These are phyloP conservation scores for Dryadula phaetusa DNA, from an alignment of 2,888 invertebrate genomes.

Conservation along the genomic window DNA sequence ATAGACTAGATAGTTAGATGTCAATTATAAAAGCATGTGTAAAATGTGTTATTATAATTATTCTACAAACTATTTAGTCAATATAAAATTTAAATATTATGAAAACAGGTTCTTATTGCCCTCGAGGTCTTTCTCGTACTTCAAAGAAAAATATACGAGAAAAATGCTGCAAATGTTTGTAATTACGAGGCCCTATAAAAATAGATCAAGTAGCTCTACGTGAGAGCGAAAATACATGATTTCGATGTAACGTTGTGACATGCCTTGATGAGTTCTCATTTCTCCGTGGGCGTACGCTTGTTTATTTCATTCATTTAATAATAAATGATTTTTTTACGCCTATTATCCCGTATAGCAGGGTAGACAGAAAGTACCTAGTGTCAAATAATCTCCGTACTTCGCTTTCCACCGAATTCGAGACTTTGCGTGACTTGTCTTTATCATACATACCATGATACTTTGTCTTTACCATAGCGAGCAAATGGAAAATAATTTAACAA, in stretches of 20 bases:
- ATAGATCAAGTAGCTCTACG: constrained; percentile 13
- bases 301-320: not conserved
- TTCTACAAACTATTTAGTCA: not conserved
- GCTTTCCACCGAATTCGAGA: no score
- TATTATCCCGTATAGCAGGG: no score
- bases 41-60: no score
- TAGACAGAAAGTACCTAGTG: no score
- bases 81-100: not conserved
- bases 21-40: no score
- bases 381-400: no score
- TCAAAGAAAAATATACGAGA: constrained; percentile 8
- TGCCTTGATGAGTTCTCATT: constrained; percentile 4
- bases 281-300: not conserved
- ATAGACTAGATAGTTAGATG: no score
- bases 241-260: constrained; percentile 1
- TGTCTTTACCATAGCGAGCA: no score
- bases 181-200: constrained; percentile 18
- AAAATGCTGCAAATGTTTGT: constrained; percentile 6
- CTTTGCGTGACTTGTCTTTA: no score
- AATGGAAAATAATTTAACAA: no score
- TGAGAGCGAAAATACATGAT: not conserved
- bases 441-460: no score
- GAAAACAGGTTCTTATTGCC: not conserved
- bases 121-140: not conserved
- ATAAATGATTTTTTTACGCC: no score